Evolutionary conservation across 2,888 invertebrate species (phyloP).

Genomic region (Scaptodrosophila latifasciaeformis): DNA sequence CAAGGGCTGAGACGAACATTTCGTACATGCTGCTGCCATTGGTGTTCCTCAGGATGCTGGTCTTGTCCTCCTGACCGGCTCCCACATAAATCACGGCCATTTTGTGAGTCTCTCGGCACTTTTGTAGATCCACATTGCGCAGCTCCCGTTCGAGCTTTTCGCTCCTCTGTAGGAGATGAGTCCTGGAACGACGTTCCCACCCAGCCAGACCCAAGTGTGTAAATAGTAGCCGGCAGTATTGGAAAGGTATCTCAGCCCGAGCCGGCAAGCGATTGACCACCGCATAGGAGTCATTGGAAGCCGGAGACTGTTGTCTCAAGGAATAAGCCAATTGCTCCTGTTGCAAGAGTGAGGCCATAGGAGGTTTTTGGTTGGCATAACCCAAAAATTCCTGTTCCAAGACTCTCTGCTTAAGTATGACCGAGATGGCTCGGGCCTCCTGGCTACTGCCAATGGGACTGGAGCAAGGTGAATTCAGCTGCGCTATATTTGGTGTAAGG

Average conservation of each 20-base stretch:
- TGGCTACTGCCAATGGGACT: conserved; percentile 84
- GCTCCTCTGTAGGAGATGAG: conserved; percentile 90
- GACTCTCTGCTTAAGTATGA: conserved; percentile 88
- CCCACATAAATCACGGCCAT: conserved; percentile 98
- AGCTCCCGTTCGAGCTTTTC: conserved; percentile 93
- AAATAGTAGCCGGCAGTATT: conserved; percentile 90
- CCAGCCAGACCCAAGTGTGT: conserved; percentile 93
- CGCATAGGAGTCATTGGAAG: conserved; percentile 75
- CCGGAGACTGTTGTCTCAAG: conserved; percentile 42
- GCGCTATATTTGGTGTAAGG: conserved; percentile 79
- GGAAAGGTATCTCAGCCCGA: conserved; percentile 81
- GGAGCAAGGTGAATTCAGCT: conserved; percentile 86
- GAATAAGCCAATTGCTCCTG: conserved; percentile 59
- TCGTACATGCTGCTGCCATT: conserved; percentile 96
- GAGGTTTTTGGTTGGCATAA: too few species aligned
- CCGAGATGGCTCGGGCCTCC: conserved; percentile 90
- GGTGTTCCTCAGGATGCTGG: conserved; percentile 90
- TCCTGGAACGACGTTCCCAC: conserved; percentile 89
- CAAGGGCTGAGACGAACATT: conserved; percentile 82
- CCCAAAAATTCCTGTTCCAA: conserved; percentile 86
- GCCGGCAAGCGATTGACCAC: conserved; percentile 75
- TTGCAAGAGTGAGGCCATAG: conserved; percentile 44
- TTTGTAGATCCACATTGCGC: conserved; percentile 93
- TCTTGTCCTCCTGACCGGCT: conserved; percentile 97
- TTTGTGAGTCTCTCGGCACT: conserved; percentile 95